Evolutionary conservation across 1,140 invertebrate species (phyloP).

Genomic region (Limonius californicus): DNA sequence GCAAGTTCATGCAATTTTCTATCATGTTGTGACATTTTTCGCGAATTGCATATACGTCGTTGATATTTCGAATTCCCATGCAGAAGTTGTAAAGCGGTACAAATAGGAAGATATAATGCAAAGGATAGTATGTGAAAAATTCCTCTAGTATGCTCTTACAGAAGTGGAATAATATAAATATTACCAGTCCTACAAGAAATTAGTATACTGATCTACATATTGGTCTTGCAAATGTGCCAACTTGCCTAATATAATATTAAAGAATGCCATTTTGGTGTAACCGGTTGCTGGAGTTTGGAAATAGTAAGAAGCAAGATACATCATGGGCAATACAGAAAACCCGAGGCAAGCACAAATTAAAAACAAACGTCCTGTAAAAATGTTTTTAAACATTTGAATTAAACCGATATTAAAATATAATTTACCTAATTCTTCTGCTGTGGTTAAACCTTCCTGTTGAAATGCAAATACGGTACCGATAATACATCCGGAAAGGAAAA

Average conservation of each 20-base stretch:
- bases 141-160: too few species aligned
- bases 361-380: slow-evolving; percentile 39
- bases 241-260: too few species aligned
- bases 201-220: too few species aligned
- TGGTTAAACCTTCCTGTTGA: slow-evolving; percentile 54
- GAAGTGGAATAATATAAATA: too few species aligned
- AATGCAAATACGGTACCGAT: slow-evolving; percentile 54
- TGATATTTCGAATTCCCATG: slow-evolving; percentile 36
- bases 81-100: slow-evolving; percentile 69
- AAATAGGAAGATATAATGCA: slow-evolving; percentile 63
- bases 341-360: slow-evolving; percentile 46
- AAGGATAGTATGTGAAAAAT: slow-evolving; percentile 4
- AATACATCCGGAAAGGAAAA: slow-evolving; percentile 52
- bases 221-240: too few species aligned
- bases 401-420: neutral
- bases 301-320: slow-evolving; percentile 59
- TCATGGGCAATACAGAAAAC: slow-evolving; percentile 51
- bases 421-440: slow-evolving; percentile 51
- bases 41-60: slow-evolving; percentile 27
- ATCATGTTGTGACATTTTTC: slow-evolving; percentile 14
- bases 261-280: slow-evolving; percentile 65
- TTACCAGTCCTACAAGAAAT: too few species aligned
- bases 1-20: slow-evolving; percentile 9
- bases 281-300: slow-evolving; percentile 66
- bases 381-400: too few species aligned